Evolutionary conservation across 2,888 invertebrate genomes (phyloP).

Genomic region (Epirrhoe alternata): DNA sequence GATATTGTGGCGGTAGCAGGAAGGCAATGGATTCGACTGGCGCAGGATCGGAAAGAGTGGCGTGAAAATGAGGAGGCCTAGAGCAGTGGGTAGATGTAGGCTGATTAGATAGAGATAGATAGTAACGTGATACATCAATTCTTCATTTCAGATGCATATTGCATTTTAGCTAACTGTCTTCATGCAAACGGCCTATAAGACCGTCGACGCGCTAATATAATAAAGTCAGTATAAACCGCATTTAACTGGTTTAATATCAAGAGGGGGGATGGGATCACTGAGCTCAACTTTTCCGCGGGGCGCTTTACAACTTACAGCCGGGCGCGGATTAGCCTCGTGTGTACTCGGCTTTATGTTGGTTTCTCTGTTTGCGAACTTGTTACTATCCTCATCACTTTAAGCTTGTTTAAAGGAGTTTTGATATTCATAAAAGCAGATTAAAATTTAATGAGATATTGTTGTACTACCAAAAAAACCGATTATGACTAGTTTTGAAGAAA

Average conservation of each 20-base stretch:
- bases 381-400: slow-evolving; percentile 48
- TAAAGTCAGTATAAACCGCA: slow-evolving; percentile 79
- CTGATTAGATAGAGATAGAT: too few species aligned
- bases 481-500: too few species aligned
- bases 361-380: slow-evolving; percentile 64
- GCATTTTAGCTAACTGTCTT: slow-evolving; percentile 29
- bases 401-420: slow-evolving; percentile 17
- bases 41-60: too few species aligned
- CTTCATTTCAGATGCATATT: not conserved
- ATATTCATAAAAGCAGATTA: slow-evolving; percentile 12
- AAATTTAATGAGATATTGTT: too few species aligned
- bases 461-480: too few species aligned
- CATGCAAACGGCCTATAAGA: slow-evolving; percentile 71
- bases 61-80: too few species aligned
- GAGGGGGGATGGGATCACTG: slow-evolving; percentile 58
- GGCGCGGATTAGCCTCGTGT: slow-evolving; percentile 48
- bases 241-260: slow-evolving; percentile 80
- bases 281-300: slow-evolving; percentile 70
- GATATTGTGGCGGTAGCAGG: too few species aligned
- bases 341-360: slow-evolving; percentile 68
- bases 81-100: too few species aligned
- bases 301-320: slow-evolving; percentile 65
- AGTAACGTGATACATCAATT: too few species aligned
- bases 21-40: too few species aligned
- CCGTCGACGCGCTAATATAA: slow-evolving; percentile 80